Evolutionary conservation across 2,113 vertebrate species (phyloP).

Genomic region (Oreochromis spilurus): DNA sequence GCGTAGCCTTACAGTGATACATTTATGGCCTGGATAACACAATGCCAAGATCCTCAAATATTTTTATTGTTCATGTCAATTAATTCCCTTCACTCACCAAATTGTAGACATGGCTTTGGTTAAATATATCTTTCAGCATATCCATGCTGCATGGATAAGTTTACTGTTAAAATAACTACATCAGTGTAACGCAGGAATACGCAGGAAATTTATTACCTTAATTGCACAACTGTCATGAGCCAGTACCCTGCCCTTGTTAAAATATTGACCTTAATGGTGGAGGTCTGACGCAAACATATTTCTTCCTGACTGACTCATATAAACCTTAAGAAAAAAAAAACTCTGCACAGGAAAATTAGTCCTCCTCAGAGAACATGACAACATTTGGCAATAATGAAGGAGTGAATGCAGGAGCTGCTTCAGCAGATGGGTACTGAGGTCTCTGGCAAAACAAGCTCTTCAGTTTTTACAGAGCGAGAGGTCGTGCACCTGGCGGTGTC

Average conservation of each 20-base stretch:
- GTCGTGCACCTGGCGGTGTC: neutral
- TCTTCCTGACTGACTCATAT: neutral
- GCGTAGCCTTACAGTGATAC: neutral
- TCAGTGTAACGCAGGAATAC: constrained; percentile 3
- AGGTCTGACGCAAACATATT: neutral
- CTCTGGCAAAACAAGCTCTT: neutral
- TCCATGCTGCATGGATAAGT: neutral
- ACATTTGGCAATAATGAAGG: neutral
- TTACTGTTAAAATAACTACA: neutral
- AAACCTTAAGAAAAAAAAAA: neutral
- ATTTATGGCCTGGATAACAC: neutral
- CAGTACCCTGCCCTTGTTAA: neutral
- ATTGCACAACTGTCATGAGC: constrained; percentile 39
- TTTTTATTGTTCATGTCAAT: neutral
- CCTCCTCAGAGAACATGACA: neutral
- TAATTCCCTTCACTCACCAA: neutral
- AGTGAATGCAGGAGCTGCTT: neutral
- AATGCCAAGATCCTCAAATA: neutral
- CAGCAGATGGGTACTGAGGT: constrained; percentile 1
- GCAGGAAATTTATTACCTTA: constrained; percentile 25
- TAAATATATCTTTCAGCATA: neutral
- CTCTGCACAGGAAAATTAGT: neutral
- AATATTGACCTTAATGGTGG: neutral
- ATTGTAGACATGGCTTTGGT: neutral
- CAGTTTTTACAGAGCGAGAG: neutral